A percentile compares a stretch with the other conserved stretches of the same genome.
These are phyloP conservation scores for Pundamilia nyererei DNA, from an alignment of 2,113 vertebrate species.

Conservation along the genomic window DNA sequence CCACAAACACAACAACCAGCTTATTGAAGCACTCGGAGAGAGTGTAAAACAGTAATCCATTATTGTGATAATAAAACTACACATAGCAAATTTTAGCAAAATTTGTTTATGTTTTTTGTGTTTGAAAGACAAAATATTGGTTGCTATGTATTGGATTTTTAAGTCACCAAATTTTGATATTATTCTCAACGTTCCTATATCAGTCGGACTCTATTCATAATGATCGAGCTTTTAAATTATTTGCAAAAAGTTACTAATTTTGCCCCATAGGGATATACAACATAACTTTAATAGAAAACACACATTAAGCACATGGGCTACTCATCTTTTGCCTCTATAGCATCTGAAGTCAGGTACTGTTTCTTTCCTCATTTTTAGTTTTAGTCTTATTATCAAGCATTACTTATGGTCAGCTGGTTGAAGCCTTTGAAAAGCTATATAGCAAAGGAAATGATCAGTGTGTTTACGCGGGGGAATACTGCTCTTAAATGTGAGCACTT, in stretches of 20 bases:
- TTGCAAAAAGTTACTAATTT: not conserved
- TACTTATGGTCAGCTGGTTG: not conserved
- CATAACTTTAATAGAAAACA: not conserved
- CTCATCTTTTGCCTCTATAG: not conserved
- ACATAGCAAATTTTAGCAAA: not conserved
- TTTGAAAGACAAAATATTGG: not conserved
- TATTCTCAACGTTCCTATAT: not conserved
- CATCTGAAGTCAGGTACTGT: not conserved
- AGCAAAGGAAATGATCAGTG: not conserved
- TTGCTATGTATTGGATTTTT: not conserved
- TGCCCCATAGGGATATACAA: not conserved
- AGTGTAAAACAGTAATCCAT: not conserved
- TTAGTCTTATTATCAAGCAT: not conserved
- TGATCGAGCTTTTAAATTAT: not conserved
- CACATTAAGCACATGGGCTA: not conserved
- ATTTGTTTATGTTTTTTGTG: not conserved
- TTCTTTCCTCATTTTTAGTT: not conserved
- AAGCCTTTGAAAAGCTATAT: not conserved
- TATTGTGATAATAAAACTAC: not conserved
- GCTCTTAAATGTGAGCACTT: not conserved
- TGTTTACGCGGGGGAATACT: fast-evolving
- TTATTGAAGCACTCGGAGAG: not conserved
- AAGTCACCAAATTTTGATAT: not conserved
- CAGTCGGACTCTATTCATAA: not conserved
- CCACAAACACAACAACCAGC: not conserved